These are phyloP conservation scores for Pogonomyrmex barbatus DNA, from an alignment of 1,140 invertebrate species.

Conservation along the genomic window DNA sequence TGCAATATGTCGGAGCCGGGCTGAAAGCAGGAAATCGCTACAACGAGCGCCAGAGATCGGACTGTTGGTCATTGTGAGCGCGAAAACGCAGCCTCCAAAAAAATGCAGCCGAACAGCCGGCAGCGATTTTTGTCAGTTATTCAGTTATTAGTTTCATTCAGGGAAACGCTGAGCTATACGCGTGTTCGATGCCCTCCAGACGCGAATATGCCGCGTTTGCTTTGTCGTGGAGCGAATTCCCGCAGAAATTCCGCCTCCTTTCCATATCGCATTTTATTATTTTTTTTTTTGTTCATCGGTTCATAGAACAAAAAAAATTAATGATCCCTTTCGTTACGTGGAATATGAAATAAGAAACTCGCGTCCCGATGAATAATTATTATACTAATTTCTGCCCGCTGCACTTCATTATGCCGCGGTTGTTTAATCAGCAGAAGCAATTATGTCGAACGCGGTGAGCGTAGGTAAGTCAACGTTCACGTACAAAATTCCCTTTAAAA, in stretches of 20 bases:
- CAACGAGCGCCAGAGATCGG: conserved; percentile 58
- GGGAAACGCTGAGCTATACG: conserved; percentile 68
- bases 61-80: conserved; percentile 78
- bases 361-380: conserved; percentile 55
- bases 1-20: conserved; percentile 79
- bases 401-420: conserved; percentile 22
- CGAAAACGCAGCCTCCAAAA: conserved; percentile 75
- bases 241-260: conserved; percentile 41
- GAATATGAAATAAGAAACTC: conserved; percentile 17
- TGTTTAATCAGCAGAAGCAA: conserved; percentile 39
- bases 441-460: background rate
- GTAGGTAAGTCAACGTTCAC: conserved; percentile 4
- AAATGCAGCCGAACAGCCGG: conserved; percentile 84
- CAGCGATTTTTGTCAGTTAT: conserved; percentile 85
- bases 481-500: conserved; percentile 7
- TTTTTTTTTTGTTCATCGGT: conserved; percentile 35
- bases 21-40: conserved; percentile 70
- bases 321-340: conserved; percentile 35
- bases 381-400: conserved; percentile 39
- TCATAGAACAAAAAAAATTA: conserved; percentile 24
- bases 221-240: conserved; percentile 46
- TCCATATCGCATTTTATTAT: conserved; percentile 27
- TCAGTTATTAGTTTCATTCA: conserved; percentile 85
- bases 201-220: conserved; percentile 41
- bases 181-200: conserved; percentile 73